Evolutionary conservation across 2,888 invertebrate species (phyloP), one percentile per base, ranked within the genome.

Genomic region (Sympetrum striolatum): DNA sequence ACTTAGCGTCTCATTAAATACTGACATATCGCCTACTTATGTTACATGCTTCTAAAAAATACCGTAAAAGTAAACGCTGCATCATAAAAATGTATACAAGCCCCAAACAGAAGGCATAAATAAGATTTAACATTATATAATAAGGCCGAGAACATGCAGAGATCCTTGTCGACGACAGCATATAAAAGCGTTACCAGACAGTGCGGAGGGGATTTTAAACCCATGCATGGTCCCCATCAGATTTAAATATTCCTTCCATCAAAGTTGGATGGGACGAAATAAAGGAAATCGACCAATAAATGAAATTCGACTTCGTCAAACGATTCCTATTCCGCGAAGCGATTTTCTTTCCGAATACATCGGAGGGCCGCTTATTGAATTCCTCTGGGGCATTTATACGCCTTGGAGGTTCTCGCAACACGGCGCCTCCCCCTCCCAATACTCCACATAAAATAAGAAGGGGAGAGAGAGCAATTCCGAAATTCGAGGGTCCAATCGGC

Each of bases 401-500:
- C 58, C 31, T 25, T 2, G 73, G 31, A 31, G 73, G 73, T 22
- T 22, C n/a, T 25, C 64, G n/a, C 22, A 64, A 64, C 64, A 25
- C 64, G 5, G 4, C 64, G 4, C 44, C 44, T 10, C 10, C 44
- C 44, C 44, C 44, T 10, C 44, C 0, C 60, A n/a, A n/a, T n/a
- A n/a, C 73, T 14, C 25, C 86, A 64, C 86, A 86, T 86, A 86
- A 86, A 86, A 86, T 86, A 60, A 82, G 58, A 35, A 58, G 81
- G n/a, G 53, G 35, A 58, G 18, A 39, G 82, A 35, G 18, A 60
- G 86, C 86, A 86, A 86, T 86, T 86, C 86, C 58, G 31, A 86
- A 86, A 60, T 86, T 86, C 86, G 86, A 86, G 60, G 60, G 86
- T 60, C 86, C 86, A 86, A 86, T 86, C 64, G 60, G 8, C 58